Conservation (phyloP, 1,140 invertebrate genomes). For the Sminthurinus signatus region DNA sequence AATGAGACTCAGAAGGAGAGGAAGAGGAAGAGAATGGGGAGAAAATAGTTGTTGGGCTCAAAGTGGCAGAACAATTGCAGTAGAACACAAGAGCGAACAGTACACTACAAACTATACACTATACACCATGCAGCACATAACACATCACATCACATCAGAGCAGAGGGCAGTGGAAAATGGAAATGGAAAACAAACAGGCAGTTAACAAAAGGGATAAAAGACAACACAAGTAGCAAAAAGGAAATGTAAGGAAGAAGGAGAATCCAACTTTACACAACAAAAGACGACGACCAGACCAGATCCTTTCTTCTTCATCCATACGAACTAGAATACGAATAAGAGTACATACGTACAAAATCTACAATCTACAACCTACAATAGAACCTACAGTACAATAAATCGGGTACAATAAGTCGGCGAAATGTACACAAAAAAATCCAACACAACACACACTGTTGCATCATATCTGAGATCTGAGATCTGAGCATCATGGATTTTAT, state of each 20-base stretch:
- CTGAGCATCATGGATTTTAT: no score
- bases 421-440: constrained; percentile 12
- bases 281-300: not conserved
- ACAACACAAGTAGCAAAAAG: constrained; percentile 24
- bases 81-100: no score
- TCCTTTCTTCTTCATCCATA: not conserved
- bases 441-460: not conserved
- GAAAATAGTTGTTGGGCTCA: constrained; percentile 12
- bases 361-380: not conserved
- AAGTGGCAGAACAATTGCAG: constrained; percentile 21
- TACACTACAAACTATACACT: no score
- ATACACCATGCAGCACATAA: no score
- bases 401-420: constrained; percentile 7
- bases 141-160: no score
- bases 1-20: not conserved
- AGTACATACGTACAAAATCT: no score
- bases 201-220: constrained; percentile 14
- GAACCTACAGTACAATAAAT: no score
- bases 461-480: no score
- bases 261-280: constrained; percentile 20
- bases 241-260: no score
- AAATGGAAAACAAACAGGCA: no score
- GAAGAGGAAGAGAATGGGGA: not conserved
- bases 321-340: no score
- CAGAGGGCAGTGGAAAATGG: no score